Evolutionary conservation across 2,797 vertebrate species (phyloP).

Genomic region (Eurystomus glaucurus): DNA sequence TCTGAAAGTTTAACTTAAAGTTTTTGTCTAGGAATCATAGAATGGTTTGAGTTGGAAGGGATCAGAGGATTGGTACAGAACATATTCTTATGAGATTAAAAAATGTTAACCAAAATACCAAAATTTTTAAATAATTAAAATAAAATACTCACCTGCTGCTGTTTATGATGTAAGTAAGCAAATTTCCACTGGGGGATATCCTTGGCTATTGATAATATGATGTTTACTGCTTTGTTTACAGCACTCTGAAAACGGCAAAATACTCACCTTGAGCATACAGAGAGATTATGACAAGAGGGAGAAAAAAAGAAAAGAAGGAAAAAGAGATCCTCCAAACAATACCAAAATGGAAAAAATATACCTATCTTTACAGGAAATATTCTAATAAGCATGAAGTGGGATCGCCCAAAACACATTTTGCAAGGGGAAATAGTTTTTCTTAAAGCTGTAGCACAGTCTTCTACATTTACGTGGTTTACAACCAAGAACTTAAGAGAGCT

Average conservation of each 20-base stretch:
- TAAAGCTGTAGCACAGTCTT: neutral
- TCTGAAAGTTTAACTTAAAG: neutral
- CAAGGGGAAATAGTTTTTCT: neutral
- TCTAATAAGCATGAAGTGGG: neutral
- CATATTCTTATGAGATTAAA: neutral
- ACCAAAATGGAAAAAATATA: neutral
- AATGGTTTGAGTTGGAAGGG: too few species aligned
- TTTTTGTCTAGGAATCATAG: neutral
- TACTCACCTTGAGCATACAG: neutral
- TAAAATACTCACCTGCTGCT: slow-evolving; percentile 84
- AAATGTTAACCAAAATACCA: neutral
- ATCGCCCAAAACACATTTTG: neutral
- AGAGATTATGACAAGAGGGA: neutral
- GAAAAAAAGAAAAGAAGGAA: neutral
- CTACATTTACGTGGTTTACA: neutral
- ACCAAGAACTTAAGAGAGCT: neutral
- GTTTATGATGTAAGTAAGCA: slow-evolving; percentile 83
- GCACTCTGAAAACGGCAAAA: slow-evolving; percentile 77
- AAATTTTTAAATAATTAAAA: neutral
- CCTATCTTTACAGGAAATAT: neutral
- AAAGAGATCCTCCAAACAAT: neutral
- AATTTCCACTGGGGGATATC: slow-evolving; percentile 87
- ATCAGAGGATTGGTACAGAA: neutral
- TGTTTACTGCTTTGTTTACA: slow-evolving; percentile 85
- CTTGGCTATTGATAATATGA: slow-evolving; percentile 82